Conservation (phyloP, 2,888 invertebrate genomes). For the Drosophila colorata region DNA sequence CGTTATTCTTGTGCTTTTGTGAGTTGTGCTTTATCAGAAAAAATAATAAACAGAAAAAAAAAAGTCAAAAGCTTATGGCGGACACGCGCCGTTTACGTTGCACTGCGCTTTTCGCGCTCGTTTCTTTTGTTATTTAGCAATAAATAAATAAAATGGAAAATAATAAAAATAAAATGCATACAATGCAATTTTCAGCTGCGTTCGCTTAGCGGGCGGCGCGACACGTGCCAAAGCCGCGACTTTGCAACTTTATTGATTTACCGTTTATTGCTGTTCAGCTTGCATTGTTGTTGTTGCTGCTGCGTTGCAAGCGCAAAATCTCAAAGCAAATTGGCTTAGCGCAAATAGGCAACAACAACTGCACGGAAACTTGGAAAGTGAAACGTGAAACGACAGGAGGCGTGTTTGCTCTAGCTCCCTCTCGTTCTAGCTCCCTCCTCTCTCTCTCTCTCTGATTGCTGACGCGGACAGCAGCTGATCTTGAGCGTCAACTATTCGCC, state of each 20-base stretch:
- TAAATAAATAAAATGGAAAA: slow-evolving; percentile 3
- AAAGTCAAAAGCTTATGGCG: slow-evolving; percentile 33
- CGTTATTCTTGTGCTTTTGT: slow-evolving; percentile 35
- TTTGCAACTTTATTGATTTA: slow-evolving; percentile 57
- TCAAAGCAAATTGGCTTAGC: slow-evolving; percentile 69
- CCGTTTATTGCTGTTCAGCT: slow-evolving; percentile 27
- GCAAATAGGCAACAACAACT: slow-evolving; percentile 54
- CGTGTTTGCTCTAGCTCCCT: not conserved
- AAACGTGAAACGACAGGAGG: slow-evolving; percentile 10
- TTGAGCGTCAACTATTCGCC: slow-evolving; percentile 35
- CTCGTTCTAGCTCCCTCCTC: not conserved
- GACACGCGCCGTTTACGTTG: slow-evolving; percentile 53
- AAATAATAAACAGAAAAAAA: not conserved
- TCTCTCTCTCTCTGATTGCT: slow-evolving; percentile 7
- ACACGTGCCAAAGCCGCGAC: slow-evolving; percentile 51
- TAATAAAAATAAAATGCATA: slow-evolving; percentile 24
- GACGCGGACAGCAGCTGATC: slow-evolving; percentile 56
- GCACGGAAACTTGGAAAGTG: slow-evolving; percentile 28
- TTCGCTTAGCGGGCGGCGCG: slow-evolving; percentile 26
- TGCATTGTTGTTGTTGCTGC: slow-evolving; percentile 4
- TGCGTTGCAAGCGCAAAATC: slow-evolving; percentile 27
- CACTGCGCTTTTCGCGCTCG: slow-evolving; percentile 7
- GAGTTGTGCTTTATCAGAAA: slow-evolving; percentile 48
- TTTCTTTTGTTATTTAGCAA: slow-evolving; percentile 23
- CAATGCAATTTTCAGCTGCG: slow-evolving; percentile 37